Conservation (phyloP, 92 coral and sea anemone species). For the Siderastrea siderea region DNA sequence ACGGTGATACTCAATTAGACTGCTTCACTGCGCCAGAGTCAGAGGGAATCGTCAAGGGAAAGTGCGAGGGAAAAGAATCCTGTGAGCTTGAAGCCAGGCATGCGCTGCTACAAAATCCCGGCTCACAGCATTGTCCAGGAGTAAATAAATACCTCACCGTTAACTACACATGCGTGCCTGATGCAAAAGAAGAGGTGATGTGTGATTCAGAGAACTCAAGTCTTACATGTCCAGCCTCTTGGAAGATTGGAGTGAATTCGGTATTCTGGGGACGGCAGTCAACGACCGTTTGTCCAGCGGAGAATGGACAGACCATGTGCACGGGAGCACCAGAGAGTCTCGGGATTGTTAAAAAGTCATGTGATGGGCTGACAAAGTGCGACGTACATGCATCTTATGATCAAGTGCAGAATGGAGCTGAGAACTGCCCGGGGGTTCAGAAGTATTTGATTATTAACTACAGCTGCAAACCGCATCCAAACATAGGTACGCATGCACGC, state of each 20-base stretch:
- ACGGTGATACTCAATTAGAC: conserved; percentile 94
- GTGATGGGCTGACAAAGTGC: conserved; percentile 90
- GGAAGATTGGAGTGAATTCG: conserved; percentile 95
- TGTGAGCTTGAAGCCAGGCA: conserved; percentile 98
- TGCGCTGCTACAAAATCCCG: conserved; percentile 87
- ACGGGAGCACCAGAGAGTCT: conserved; percentile 99
- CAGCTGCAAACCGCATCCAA: conserved; percentile 94
- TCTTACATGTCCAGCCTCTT: conserved; percentile 94
- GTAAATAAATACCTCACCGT: conserved; percentile 96
- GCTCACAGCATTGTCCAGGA: conserved; percentile 87
- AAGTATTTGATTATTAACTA: conserved; percentile 96
- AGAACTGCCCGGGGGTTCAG: conserved; percentile 96
- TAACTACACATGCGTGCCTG: conserved; percentile 97
- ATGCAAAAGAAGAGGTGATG: conserved; percentile 94
- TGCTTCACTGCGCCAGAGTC: conserved; percentile 97
- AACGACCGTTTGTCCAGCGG: conserved; percentile 94
- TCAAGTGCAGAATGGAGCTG: conserved; percentile 97
- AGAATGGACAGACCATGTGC: conserved; percentile 97
- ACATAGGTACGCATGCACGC: conserved; percentile 74
- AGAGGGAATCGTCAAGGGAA: conserved; percentile 94
- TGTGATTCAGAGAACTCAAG: conserved; percentile 97
- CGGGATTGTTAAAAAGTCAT: conserved; percentile 92
- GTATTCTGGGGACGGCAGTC: conserved; percentile 99
- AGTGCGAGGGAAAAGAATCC: conserved; percentile 96
- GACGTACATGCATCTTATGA: conserved; percentile 86